Conservation (phyloP, 1,140 invertebrate genomes). For the Augochlora pura region DNA sequence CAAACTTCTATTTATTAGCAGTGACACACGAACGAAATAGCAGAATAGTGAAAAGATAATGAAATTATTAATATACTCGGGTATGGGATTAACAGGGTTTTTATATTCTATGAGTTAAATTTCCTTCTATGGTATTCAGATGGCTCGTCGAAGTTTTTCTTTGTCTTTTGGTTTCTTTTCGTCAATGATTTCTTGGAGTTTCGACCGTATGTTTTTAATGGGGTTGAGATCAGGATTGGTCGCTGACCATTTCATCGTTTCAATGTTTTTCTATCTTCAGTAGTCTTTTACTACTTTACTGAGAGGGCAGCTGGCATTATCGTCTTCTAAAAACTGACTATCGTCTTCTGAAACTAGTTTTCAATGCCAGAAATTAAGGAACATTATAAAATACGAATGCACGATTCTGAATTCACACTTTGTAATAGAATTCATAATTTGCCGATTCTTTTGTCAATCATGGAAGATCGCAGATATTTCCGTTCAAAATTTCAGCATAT, state of each 20-base stretch:
- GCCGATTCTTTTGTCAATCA: not conserved
- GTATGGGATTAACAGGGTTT: not conserved
- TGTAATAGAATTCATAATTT: not conserved
- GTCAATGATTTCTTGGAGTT: not conserved
- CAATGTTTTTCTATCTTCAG: not conserved
- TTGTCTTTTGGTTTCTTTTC: not conserved
- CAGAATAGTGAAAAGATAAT: too few species aligned
- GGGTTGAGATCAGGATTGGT: not conserved
- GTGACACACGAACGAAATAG: too few species aligned
- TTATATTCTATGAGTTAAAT: not conserved
- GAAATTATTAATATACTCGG: too few species aligned
- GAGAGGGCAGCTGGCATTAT: not conserved
- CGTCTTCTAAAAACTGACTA: not conserved
- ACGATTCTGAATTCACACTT: not conserved
- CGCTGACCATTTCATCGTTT: not conserved
- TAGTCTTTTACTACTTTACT: not conserved
- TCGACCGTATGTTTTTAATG: not conserved
- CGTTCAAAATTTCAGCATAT: not conserved
- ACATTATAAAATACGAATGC: too few species aligned
- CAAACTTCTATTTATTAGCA: too few species aligned
- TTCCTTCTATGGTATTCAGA: not conserved
- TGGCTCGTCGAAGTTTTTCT: not conserved
- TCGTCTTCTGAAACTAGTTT: not conserved
- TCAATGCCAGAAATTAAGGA: not conserved
- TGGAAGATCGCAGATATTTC: too few species aligned